Evolutionary conservation across 1,140 invertebrate genomes (phyloP).

Genomic region (Bilobella aurantiaca): DNA sequence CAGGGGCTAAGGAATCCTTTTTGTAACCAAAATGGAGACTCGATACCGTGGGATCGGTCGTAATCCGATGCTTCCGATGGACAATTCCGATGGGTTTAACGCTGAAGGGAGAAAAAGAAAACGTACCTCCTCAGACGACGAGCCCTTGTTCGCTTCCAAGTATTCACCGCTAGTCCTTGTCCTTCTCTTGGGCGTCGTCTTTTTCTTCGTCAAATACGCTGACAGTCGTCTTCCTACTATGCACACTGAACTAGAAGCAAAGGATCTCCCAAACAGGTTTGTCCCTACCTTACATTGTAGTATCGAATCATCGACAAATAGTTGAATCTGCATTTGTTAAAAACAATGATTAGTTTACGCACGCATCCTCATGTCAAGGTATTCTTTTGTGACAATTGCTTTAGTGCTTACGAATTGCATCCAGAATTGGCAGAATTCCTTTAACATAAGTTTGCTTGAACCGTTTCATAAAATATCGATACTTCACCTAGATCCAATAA

Average conservation of each 20-base stretch:
- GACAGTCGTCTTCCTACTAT: conserved; percentile 27
- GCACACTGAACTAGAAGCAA: conserved; percentile 21
- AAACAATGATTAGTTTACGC: too few species aligned
- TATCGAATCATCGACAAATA: too few species aligned
- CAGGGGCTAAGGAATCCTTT: too few species aligned
- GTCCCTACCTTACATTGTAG: too few species aligned
- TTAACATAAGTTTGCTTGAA: too few species aligned
- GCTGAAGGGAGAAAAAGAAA: neutral
- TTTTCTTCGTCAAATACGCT: conserved; percentile 17
- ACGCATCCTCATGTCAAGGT: too few species aligned
- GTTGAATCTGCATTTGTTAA: too few species aligned
- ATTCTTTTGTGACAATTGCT: too few species aligned
- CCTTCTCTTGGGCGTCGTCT: conserved; percentile 11
- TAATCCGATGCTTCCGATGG: neutral
- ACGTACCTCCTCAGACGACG: neutral
- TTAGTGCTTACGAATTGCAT: too few species aligned
- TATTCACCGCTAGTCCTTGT: neutral
- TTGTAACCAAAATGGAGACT: neutral
- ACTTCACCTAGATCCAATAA: neutral
- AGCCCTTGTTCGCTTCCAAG: conserved; percentile 1
- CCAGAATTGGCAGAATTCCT: too few species aligned
- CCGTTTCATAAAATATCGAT: neutral
- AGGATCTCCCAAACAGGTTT: conserved; percentile 25
- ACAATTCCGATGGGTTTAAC: neutral
- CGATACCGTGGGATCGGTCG: neutral